Conservation (phyloP, 1,140 invertebrate genomes). For the Drosophila pachea region DNA sequence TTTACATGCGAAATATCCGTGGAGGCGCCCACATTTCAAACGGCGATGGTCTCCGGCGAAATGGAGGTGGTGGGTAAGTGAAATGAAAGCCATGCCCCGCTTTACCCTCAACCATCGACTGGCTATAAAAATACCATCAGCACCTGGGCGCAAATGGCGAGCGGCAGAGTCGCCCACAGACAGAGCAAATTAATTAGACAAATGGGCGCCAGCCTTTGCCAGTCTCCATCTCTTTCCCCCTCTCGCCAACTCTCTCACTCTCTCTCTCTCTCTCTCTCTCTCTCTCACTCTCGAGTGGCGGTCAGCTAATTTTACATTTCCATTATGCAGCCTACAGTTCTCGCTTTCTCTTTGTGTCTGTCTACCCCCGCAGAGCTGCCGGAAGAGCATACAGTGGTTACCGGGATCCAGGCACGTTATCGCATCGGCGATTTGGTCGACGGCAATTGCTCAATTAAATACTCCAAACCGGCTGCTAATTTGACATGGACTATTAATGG, state of each 20-base stretch:
- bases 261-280: too few relatives aligned
- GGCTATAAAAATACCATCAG: slow-evolving; percentile 34
- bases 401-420: slow-evolving; percentile 85
- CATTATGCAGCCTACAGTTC: slow-evolving; percentile 39
- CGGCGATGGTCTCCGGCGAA: slow-evolving; percentile 84
- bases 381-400: slow-evolving; percentile 84
- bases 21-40: slow-evolving; percentile 91
- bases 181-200: slow-evolving; percentile 73
- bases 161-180: slow-evolving; percentile 20
- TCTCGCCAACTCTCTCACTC: too few relatives aligned
- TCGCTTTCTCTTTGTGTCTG: slow-evolving; percentile 18
- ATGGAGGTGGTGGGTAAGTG: slow-evolving; percentile 88
- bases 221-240: background rate
- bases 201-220: slow-evolving; percentile 50
- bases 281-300: slow-evolving; percentile 34
- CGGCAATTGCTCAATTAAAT: slow-evolving; percentile 87
- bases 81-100: slow-evolving; percentile 10
- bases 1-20: slow-evolving; percentile 91
- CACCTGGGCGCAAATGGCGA: slow-evolving; percentile 17
- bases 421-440: slow-evolving; percentile 85
- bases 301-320: slow-evolving; percentile 65
- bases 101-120: too few relatives aligned
- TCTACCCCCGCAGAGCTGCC: slow-evolving; percentile 84
- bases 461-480: slow-evolving; percentile 89
- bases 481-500: slow-evolving; percentile 92